Evolutionary conservation across 2,888 invertebrate species (phyloP), one percentile per base, ranked within the genome.

Genomic region (Drepana falcataria): DNA sequence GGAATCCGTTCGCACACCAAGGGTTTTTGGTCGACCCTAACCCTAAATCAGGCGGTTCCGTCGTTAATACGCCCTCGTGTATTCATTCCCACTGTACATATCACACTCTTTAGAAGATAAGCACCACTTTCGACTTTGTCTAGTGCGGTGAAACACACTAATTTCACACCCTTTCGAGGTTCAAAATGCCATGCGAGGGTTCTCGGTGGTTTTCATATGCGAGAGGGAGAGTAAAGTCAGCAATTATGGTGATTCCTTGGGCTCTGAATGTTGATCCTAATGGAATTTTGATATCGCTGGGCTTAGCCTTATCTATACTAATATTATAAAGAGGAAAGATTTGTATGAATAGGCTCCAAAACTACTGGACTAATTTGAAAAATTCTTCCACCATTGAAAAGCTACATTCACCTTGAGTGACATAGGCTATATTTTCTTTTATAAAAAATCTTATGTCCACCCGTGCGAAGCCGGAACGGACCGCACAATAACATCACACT

Each of bases 91-190:
- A 41, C 34, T 51, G 55, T 59, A 57, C 60, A 64, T 61, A 59
- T 57, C 59, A 61, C 67, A 58, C 61, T 61, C 59, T 60, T 56
- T 60, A 58, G 58, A 57, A 69, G 66, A 70, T 75, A 73, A 79
- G 75, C 62, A 70, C 69, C 76, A 71, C 79, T 79, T 75, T 66
- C 64, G 60, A 75, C 70, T 72, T 69, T 69, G 71, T 73, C 66
- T 76, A 75, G 72, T 69, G 67, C 63, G 65, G 69, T 66, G 69
- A 73, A 73, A 75, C 68, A 69, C 64, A 78, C 77, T 77, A 77
- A 79, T 79, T 73, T 72, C 75, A 70, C 75, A 68, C 75, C 70
- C 68, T 71, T 68, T 63, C 52, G 64, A 59, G 60, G 63, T 59
- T 65, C 66, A 66, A 66, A 69, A 71, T 63, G 57, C 59, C 61